Evolutionary conservation across 2,888 invertebrate species (phyloP).

Genomic region (Apodemia hepburni): DNA sequence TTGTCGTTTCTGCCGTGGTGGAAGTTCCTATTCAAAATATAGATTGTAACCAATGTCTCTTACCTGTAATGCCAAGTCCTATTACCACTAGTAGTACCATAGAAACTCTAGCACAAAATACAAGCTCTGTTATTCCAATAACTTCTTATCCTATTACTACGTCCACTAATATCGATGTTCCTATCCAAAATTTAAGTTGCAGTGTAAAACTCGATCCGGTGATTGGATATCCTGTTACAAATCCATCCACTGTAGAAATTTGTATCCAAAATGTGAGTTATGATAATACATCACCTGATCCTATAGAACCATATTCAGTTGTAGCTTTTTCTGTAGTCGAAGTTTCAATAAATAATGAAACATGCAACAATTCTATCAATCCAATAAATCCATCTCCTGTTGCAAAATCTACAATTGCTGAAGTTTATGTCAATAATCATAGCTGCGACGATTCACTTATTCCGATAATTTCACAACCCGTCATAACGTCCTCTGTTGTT

Average conservation of each 20-base stretch:
- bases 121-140: background rate
- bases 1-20: background rate
- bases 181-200: background rate
- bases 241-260: background rate
- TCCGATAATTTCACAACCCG: background rate
- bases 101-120: background rate
- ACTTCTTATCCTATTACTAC: background rate
- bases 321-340: background rate
- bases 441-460: background rate
- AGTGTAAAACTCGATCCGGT: background rate
- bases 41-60: background rate
- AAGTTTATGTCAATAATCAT: background rate
- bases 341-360: background rate
- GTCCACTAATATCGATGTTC: background rate
- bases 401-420: background rate
- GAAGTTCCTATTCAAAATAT: background rate
- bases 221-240: background rate
- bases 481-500: background rate
- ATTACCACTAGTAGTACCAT: background rate
- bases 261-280: background rate
- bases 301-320: background rate
- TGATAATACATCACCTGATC: background rate
- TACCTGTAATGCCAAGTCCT: background rate
- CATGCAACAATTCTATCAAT: background rate
- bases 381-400: background rate